Evolutionary conservation across 2,797 vertebrate species (phyloP), one percentile per base, ranked within the genome.

Genomic region (Phataginus tricuspis): DNA sequence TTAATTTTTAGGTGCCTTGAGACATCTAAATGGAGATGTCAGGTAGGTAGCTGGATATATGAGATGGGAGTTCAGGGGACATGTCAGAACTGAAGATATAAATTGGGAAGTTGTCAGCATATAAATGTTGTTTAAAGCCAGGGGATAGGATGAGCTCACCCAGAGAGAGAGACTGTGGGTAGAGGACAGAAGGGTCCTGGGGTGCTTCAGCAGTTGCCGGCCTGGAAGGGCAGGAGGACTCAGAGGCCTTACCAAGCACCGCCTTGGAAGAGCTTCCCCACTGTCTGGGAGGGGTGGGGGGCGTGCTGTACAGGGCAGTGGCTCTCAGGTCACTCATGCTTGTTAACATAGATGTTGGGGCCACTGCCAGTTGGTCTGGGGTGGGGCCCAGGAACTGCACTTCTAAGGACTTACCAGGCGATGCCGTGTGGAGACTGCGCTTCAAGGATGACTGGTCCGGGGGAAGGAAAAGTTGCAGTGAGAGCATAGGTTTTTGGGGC

Each of bases 71-170:
- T 94, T 96, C 89, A 80, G 59, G 88, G 86, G 91, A 68, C 53
- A 86, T 79, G 96, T 96, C 95, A 86, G 82, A 83, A 77, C 90
- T 86, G 59, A 71, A 71, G 86, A 61, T 77, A 92, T 94, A 92
- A 88, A 96, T 87, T 84, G 86, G 95, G 79, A 95, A 68, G 75
- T 66, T 97, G 92, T 94, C 95, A 93, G 86, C 79, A 51, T 72
- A 72, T 72, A 39, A 92, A 90, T 51, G 42, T 71, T 82, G 55
- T 64, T 82, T 86, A 88, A 92, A 91, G 92, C 88, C 15, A 4
- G 23, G 4, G 77, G 39, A 29, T 27, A 8, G 82, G 89, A 91
- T 95, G 94, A 86, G 75, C 72, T 97, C 96, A 78, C 49, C 0
- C 9, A 14, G 95, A 90, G 37, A 86, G 19, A 49, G 68, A 45